phyloP scores from a whole-genome alignment of 2,113 vertebrate species.

The Daphoenositta chrysoptera region DNA sequence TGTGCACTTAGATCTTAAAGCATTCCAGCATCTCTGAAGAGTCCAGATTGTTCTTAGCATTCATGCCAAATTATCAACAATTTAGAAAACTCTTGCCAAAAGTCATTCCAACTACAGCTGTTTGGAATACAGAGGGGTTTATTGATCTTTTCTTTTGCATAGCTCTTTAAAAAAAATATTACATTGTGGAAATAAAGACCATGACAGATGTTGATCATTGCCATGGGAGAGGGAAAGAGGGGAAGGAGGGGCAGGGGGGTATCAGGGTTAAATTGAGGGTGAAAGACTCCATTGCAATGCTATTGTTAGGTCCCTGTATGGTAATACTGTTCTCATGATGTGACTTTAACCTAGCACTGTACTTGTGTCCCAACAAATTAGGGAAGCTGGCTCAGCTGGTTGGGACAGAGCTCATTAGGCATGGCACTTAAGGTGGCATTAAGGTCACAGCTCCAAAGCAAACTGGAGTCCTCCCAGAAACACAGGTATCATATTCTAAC shows the following conservation, averaged over 20 bases:
- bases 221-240: background rate
- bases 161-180: background rate
- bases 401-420: slow-evolving; percentile 6
- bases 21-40: background rate
- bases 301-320: background rate
- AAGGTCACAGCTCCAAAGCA: background rate
- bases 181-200: background rate
- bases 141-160: slow-evolving; percentile 6
- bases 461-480: slow-evolving; percentile 13
- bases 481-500: background rate
- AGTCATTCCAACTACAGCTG: background rate
- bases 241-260: background rate
- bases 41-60: background rate
- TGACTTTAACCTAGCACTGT: background rate
- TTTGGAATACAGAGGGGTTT: background rate
- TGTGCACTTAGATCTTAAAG: background rate
- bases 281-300: background rate
- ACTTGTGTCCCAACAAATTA: background rate
- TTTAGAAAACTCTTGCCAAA: slow-evolving; percentile 43
- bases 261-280: background rate
- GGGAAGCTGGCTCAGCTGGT: slow-evolving; percentile 22
- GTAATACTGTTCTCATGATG: background rate
- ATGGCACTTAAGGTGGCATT: slow-evolving; percentile 5
- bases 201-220: background rate
- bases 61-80: slow-evolving; percentile 29